Evolutionary conservation across 2,888 invertebrate species (phyloP).

Genomic region (Nemoura dubitans): DNA sequence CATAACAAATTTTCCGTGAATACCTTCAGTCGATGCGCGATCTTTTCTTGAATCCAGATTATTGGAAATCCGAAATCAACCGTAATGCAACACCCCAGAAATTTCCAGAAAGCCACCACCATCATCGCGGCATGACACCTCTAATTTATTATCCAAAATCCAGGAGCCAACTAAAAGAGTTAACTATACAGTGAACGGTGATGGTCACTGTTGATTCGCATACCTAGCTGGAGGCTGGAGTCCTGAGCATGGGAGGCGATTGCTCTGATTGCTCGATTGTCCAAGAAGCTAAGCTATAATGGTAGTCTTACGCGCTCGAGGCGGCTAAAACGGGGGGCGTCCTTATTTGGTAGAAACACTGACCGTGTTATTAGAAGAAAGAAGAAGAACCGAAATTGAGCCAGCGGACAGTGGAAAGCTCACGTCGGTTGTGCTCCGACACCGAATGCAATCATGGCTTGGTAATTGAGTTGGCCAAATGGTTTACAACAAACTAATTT

Average conservation of each 20-base stretch:
- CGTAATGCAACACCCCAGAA: no score
- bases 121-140: not conserved
- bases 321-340: conserved; percentile 3
- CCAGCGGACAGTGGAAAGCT: not conserved
- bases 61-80: no score
- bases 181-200: not conserved
- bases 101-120: not conserved
- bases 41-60: no score
- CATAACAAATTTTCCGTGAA: no score
- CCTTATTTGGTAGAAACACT: conserved; percentile 3
- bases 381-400: not conserved
- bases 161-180: not conserved
- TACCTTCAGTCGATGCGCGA: no score
- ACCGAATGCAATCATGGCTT: not conserved
- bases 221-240: not conserved
- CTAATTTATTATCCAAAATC: not conserved
- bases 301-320: not conserved
- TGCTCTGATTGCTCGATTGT: conserved; percentile 2
- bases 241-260: not conserved
- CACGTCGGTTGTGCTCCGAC: not conserved
- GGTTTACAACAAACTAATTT: not conserved
- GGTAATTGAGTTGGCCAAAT: no score
- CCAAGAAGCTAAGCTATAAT: not conserved
- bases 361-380: not conserved
- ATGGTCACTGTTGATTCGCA: not conserved